Evolutionary conservation across 2,113 vertebrate genomes (phyloP).

Genomic region (Aythya baeri): DNA sequence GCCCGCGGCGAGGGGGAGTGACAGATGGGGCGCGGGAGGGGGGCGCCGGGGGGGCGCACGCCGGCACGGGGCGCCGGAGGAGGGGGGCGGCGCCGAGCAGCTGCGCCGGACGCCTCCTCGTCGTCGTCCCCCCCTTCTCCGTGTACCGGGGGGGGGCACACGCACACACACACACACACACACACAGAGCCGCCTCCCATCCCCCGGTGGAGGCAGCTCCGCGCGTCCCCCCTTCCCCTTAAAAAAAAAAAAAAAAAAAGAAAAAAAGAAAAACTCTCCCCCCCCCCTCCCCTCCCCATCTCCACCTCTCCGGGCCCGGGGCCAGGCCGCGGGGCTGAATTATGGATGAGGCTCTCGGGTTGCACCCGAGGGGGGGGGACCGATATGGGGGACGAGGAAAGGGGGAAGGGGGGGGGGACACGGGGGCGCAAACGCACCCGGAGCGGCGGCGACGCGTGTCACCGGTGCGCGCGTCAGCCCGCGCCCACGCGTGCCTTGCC

Average conservation of each 20-base stretch:
- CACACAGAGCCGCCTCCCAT: not conserved
- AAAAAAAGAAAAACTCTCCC: no score
- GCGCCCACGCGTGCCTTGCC: slow-evolving; percentile 11
- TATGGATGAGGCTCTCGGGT: slow-evolving; percentile 84
- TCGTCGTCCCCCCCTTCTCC: not conserved
- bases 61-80: not conserved
- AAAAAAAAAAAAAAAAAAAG: no score
- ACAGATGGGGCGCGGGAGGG: not conserved
- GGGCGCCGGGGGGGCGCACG: not conserved
- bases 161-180: no score
- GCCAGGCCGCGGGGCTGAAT: slow-evolving; percentile 71
- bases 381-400: not conserved
- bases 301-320: no score
- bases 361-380: slow-evolving; percentile 75
- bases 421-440: slow-evolving; percentile 69
- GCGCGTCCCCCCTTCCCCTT: no score
- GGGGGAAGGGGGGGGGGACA: slow-evolving; percentile 14
- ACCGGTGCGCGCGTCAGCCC: slow-evolving; percentile 71
- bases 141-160: not conserved
- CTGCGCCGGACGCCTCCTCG: not conserved
- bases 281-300: no score
- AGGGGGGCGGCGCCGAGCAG: not conserved
- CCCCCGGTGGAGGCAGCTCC: not conserved
- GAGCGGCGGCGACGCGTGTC: slow-evolving; percentile 70
- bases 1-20: not conserved